Evolutionary conservation across 1,140 invertebrate species (phyloP).

Genomic region (Brachionus asplanchnoidis): DNA sequence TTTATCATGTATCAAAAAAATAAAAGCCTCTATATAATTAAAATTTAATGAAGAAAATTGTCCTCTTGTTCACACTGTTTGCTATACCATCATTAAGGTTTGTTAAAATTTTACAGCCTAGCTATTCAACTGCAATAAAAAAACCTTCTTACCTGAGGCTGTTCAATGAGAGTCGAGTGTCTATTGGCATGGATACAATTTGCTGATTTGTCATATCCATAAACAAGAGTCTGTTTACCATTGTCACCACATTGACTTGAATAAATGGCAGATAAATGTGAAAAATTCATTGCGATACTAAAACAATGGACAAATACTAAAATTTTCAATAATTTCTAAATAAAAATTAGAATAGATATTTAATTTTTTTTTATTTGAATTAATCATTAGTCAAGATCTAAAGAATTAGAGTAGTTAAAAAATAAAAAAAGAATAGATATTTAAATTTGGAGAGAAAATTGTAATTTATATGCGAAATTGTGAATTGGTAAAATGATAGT

Average conservation of each 20-base stretch:
- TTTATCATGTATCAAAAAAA: not conserved
- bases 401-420: no score
- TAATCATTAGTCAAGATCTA: no score
- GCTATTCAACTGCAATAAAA: not conserved
- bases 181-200: not conserved
- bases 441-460: not conserved
- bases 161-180: constrained; percentile 3
- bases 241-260: not conserved
- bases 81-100: not conserved
- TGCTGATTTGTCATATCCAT: not conserved
- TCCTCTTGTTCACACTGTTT: not conserved
- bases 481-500: not conserved
- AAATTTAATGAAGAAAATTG: not conserved
- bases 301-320: not conserved
- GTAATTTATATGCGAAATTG: not conserved
- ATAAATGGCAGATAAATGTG: not conserved
- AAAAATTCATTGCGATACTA: not conserved
- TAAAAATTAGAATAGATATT: not conserved
- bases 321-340: not conserved
- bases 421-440: no score
- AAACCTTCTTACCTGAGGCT: not conserved
- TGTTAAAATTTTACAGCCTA: constrained; percentile 9
- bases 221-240: not conserved
- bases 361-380: no score
- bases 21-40: constrained; percentile 18